Percentiles rank a stretch among this genome's conserved stretches.
Evolutionary conservation across 2,888 invertebrate genomes (phyloP).

Genomic region (Strigamia maritima): DNA sequence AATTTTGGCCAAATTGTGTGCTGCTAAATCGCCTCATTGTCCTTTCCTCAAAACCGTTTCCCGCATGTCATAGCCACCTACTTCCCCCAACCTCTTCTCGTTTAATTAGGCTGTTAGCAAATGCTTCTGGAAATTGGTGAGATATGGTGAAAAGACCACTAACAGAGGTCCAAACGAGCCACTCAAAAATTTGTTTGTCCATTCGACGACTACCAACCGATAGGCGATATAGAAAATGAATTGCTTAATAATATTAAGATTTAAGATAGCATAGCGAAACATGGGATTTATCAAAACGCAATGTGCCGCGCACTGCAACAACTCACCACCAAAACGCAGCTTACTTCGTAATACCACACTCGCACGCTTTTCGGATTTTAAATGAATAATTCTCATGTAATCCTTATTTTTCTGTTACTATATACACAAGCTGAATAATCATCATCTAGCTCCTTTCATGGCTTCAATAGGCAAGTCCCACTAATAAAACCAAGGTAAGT

Average conservation of each 20-base stretch:
- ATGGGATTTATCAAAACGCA: constrained; percentile 17
- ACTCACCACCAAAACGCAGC: background rate
- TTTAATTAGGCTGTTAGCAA: constrained; percentile 32
- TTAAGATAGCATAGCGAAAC: too few species aligned
- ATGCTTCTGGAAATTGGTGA: constrained; percentile 28
- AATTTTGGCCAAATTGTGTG: constrained; percentile 32
- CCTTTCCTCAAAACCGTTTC: constrained; percentile 32
- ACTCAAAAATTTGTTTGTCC: constrained; percentile 32
- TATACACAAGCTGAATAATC: background rate
- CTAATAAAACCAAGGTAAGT: constrained; percentile 27
- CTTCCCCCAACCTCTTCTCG: constrained; percentile 29
- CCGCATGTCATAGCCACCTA: constrained; percentile 34
- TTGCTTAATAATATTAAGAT: constrained; percentile 1
- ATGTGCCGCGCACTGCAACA: background rate
- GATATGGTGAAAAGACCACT: constrained; percentile 26
- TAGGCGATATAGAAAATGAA: background rate
- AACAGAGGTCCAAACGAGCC: constrained; percentile 17
- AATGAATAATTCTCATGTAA: constrained; percentile 26
- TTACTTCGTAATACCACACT: background rate
- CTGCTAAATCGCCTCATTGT: constrained; percentile 34
- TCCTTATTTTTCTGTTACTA: background rate
- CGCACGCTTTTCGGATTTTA: constrained; percentile 2
- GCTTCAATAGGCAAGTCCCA: background rate
- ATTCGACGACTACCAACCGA: background rate
- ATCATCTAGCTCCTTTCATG: background rate